Base-by-base conservation (phyloP, 2,113 vertebrate genomes). In the Macaca fascicularis region DNA sequence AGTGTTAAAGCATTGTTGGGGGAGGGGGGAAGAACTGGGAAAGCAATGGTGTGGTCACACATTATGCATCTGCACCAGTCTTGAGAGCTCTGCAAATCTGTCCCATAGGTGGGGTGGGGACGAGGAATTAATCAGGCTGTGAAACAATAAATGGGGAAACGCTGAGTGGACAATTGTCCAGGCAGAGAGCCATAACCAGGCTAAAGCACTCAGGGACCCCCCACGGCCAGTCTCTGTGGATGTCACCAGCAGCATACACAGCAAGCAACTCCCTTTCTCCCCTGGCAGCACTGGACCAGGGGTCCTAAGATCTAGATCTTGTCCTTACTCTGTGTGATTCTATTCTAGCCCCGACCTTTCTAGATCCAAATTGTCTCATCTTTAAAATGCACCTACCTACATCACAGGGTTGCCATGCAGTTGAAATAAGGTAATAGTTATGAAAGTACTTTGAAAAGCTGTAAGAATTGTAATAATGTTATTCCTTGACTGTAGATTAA, bases 401-500 rank as follows among this genome's bases (percentile, higher is more conserved):
- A 82, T 76, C 64, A 50, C 12, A 90, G 87, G 67, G 69, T 83
- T 76, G 92, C 86, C 11, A 25, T 89, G 52, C 52, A 67, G 23
- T 85, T 96, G 80, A 57, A 61, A 69, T 95, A 70, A 93, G 75
- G 59, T 92, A 75, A 80, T 59, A 80, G 48, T 97, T 89, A 90
- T 45, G 22, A 84, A 94, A 92, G 94, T 55, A 88, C 92, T 97
- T 94, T 89, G 72, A 90, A 93, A 96, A 93, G 64, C 90, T 92
- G 1, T 93, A 95, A 93, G 92, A 93, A 92, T 72, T 95, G 13
- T 93, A 95, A 97, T 93, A 92, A 97, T 94, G 48, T 97, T 96
- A 95, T 97, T 97, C 87, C 95, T 93, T 93, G 78, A 81, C 92
- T 95, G 89, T 94, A 97, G 90, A 97, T 93, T 95, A 98, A 97